These are phyloP conservation scores for Plumapathes pennacea DNA, from an alignment of 92 coral and sea anemone genomes.

Conservation along the genomic window DNA sequence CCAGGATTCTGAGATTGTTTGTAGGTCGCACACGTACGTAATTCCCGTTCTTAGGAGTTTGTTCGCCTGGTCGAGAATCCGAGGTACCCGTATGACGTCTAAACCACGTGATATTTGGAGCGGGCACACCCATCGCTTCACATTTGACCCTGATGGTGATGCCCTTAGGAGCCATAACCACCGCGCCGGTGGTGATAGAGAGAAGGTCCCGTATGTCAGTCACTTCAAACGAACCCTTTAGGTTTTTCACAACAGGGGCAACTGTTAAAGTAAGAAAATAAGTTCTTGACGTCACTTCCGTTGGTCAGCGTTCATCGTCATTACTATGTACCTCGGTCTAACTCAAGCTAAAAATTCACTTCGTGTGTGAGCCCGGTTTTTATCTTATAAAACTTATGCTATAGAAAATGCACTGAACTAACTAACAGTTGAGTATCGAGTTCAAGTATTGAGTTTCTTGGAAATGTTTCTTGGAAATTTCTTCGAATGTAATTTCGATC, in stretches of 20 bases:
- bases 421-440: too few species aligned
- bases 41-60: background rate
- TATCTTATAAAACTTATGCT: too few species aligned
- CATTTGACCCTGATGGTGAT: slow-evolving; percentile 66
- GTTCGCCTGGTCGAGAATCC: slow-evolving; percentile 9
- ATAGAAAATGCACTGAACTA: too few species aligned
- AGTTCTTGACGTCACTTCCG: background rate
- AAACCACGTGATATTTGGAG: slow-evolving; percentile 78
- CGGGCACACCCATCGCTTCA: slow-evolving; percentile 66
- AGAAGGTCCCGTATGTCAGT: slow-evolving; percentile 78
- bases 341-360: too few species aligned
- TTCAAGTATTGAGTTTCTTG: too few species aligned
- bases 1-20: slow-evolving; percentile 22
- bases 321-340: too few species aligned
- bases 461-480: background rate
- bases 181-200: slow-evolving; percentile 85
- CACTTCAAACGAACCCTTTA: slow-evolving; percentile 70
- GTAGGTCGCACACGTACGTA: slow-evolving; percentile 6
- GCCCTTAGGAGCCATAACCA: slow-evolving; percentile 75
- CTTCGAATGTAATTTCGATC: background rate
- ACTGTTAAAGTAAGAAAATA: slow-evolving; percentile 12
- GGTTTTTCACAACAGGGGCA: slow-evolving; percentile 67
- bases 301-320: too few species aligned
- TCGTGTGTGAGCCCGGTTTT: too few species aligned
- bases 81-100: slow-evolving; percentile 22